Percentiles rank a stretch among this genome's conserved stretches.
phyloP scores from a whole-genome alignment of 2,888 invertebrate species.

The Conistra vaccinii region DNA sequence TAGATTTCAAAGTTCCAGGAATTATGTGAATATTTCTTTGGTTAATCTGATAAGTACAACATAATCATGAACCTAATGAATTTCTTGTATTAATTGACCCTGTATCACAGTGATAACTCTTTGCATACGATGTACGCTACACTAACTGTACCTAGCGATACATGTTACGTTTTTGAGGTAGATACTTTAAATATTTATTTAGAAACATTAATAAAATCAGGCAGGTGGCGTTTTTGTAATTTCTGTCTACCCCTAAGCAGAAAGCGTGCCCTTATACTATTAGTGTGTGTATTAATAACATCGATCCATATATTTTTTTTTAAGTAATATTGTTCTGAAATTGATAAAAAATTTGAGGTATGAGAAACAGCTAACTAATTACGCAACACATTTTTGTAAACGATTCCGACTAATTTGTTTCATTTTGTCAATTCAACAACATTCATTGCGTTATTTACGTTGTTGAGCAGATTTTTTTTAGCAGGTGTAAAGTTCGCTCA shows the following conservation, averaged over 20 bases:
- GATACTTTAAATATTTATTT: background rate
- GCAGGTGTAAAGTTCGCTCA: too few relatives aligned
- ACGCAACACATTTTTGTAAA: too few relatives aligned
- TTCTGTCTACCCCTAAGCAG: too few relatives aligned
- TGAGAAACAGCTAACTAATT: too few relatives aligned
- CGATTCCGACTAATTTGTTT: too few relatives aligned
- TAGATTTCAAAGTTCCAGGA: background rate
- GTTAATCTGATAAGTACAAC: conserved; percentile 26
- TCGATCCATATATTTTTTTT: background rate
- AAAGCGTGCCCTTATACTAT: too few relatives aligned
- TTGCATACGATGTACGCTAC: conserved; percentile 12
- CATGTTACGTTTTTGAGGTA: background rate
- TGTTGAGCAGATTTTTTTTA: too few relatives aligned
- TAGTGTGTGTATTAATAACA: too few relatives aligned
- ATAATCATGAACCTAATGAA: conserved; percentile 19
- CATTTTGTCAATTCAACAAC: too few relatives aligned
- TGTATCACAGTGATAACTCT: conserved; percentile 53
- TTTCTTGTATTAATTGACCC: conserved; percentile 61
- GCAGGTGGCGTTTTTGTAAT: too few relatives aligned
- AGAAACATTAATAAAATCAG: background rate
- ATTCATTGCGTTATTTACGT: too few relatives aligned
- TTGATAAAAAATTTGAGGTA: background rate
- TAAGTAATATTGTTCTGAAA: background rate
- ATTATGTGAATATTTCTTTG: conserved; percentile 33
- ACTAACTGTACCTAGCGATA: background rate